phyloP scores from a whole-genome alignment of 2,888 invertebrate genomes.

The Slavum lentiscoides region DNA sequence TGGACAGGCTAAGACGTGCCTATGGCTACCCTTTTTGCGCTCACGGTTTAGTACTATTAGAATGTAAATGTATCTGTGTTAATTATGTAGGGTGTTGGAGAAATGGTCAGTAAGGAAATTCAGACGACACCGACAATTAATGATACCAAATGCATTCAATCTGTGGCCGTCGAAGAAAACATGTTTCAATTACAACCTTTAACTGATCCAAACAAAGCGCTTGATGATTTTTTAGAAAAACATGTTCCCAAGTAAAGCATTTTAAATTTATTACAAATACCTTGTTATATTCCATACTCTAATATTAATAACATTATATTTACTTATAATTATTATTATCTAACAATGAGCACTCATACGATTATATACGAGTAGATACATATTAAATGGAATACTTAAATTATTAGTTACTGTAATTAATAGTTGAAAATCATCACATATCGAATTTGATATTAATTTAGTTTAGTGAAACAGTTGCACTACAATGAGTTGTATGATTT shows the following conservation, averaged over 20 bases:
- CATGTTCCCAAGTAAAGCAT: conserved; percentile 38
- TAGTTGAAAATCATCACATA: too few species aligned
- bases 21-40: too few species aligned
- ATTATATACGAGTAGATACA: too few species aligned
- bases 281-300: background rate
- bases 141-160: conserved; percentile 38
- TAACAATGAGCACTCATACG: too few species aligned
- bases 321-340: background rate
- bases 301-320: background rate
- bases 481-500: conserved; percentile 40
- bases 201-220: background rate
- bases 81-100: conserved; percentile 2
- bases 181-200: conserved; percentile 27
- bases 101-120: conserved; percentile 7
- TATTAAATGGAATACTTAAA: too few species aligned
- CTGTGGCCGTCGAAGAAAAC: conserved; percentile 15
- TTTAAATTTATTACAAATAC: background rate
- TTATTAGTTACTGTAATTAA: too few species aligned
- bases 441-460: background rate
- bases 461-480: conserved; percentile 16
- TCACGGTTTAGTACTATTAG: background rate
- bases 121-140: conserved; percentile 26
- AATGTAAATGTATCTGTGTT: background rate
- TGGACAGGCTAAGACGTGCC: too few species aligned
- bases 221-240: conserved; percentile 27